Conservation (phyloP, 2,888 invertebrate species). For the Andrena camellia region DNA sequence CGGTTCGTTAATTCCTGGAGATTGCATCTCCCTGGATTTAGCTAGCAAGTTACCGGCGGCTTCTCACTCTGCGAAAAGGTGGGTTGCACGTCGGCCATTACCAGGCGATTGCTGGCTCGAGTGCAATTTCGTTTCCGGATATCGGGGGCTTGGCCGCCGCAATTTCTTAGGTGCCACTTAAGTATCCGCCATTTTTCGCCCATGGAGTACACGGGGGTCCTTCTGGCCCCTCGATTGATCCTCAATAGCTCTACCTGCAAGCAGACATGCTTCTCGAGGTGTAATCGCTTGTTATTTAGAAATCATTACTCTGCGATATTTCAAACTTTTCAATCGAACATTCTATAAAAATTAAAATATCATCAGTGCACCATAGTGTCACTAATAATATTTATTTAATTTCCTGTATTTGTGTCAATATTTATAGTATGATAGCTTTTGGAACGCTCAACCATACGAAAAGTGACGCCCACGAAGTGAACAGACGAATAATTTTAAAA, state of each 20-base stretch:
- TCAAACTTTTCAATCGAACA: background rate
- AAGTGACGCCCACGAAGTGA: too few relatives aligned
- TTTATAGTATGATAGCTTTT: too few relatives aligned
- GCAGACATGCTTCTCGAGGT: background rate
- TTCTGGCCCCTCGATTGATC: constrained; percentile 12
- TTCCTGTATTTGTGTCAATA: background rate
- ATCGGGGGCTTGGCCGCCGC: constrained; percentile 43
- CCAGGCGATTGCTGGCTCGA: constrained; percentile 62
- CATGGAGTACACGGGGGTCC: constrained; percentile 2
- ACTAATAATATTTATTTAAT: background rate
- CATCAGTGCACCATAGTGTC: background rate
- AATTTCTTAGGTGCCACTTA: constrained; percentile 57
- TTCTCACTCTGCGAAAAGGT: constrained; percentile 35
- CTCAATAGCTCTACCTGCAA: background rate
- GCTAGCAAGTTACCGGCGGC: constrained; percentile 53
- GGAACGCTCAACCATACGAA: too few relatives aligned
- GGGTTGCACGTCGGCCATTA: constrained; percentile 58
- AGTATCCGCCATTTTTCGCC: constrained; percentile 36
- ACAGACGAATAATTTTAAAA: too few relatives aligned
- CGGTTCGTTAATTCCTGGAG: constrained; percentile 72
- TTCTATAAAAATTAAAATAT: background rate
- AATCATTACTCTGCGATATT: background rate
- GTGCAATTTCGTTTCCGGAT: constrained; percentile 60
- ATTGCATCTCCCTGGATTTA: constrained; percentile 65
- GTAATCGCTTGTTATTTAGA: constrained; percentile 7